Conservation (phyloP, 2,113 vertebrate genomes). For the Galeopterus variegatus region DNA sequence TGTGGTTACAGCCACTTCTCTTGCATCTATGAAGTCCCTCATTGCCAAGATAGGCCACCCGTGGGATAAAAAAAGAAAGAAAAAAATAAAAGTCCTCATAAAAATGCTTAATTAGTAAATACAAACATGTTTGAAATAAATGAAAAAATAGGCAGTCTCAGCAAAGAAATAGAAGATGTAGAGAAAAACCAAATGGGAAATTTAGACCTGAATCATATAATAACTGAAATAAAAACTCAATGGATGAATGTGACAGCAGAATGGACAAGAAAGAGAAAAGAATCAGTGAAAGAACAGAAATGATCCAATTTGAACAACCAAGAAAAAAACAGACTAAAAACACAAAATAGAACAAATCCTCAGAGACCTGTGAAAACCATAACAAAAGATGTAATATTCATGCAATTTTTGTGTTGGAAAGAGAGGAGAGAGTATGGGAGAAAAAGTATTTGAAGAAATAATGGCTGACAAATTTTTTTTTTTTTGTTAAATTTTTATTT, state of each 20-base stretch:
- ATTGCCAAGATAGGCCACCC: no score
- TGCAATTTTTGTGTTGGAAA: neutral
- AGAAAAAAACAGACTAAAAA: neutral
- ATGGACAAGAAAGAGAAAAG: neutral
- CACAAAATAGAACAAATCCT: neutral
- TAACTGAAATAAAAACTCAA: neutral
- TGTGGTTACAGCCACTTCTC: no score
- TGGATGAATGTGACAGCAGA: neutral
- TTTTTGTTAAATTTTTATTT: no score
- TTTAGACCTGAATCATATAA: neutral
- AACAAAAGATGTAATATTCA: neutral
- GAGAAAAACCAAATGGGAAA: neutral
- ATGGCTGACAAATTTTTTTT: neutral
- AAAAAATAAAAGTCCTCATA: neutral
- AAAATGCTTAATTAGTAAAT: neutral
- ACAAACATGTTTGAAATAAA: neutral
- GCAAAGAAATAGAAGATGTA: neutral
- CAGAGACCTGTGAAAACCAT: neutral
- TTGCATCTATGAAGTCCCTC: no score
- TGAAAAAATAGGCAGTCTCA: neutral
- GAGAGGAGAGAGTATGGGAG: no score
- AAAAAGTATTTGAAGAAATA: neutral
- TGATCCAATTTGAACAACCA: neutral
- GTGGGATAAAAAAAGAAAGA: no score
- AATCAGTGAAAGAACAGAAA: neutral